These are phyloP conservation scores for Ia io DNA, from an alignment of 2,113 vertebrate genomes.

Conservation along the genomic window DNA sequence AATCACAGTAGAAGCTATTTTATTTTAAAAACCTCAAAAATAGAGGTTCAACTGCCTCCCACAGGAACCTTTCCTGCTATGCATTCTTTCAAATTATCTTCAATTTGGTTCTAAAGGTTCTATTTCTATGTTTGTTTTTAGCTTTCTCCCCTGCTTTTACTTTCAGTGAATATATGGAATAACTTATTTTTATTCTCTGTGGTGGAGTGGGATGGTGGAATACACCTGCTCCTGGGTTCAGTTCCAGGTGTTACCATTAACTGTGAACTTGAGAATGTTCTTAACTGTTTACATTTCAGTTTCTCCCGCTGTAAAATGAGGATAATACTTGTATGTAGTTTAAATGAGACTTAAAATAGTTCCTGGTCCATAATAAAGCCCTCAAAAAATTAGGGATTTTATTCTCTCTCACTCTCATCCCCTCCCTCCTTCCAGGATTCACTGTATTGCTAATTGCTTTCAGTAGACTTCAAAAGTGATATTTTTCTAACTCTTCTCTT, in stretches of 20 bases:
- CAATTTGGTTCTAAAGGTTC: not conserved
- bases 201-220: too few species aligned
- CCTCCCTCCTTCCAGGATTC: not conserved
- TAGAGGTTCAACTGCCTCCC: not conserved
- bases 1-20: not conserved
- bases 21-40: not conserved
- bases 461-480: not conserved
- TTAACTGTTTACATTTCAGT: not conserved
- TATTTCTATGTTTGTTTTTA: not conserved
- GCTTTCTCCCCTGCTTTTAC: not conserved
- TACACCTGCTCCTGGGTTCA: not conserved
- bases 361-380: not conserved
- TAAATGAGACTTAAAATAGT: not conserved
- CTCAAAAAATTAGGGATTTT: not conserved
- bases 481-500: not conserved
- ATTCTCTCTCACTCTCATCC: not conserved
- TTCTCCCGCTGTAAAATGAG: not conserved
- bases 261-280: not conserved
- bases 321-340: not conserved
- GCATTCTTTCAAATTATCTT: not conserved
- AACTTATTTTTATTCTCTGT: not conserved
- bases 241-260: not conserved
- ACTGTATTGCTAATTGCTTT: not conserved
- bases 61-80: not conserved
- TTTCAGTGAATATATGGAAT: not conserved